phyloP scores from a whole-genome alignment of 2,888 invertebrate genomes.

The Drosophila diplacantha region DNA sequence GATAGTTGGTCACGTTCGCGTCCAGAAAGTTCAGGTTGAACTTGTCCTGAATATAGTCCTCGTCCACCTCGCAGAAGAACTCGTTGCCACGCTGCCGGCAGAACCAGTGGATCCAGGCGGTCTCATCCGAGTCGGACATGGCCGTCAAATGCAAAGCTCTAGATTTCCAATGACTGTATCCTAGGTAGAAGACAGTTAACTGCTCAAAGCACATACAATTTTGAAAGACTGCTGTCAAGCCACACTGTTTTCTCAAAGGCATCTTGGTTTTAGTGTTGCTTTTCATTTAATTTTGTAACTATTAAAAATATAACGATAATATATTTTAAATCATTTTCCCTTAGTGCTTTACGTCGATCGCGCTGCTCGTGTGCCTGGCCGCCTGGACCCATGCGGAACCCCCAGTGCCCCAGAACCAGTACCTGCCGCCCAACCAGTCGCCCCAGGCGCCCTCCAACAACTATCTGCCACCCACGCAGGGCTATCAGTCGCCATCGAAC shows the following conservation, averaged over 20 bases:
- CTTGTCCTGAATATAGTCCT: conserved; percentile 99
- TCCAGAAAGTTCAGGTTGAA: conserved; percentile 99
- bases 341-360: conserved; percentile 76
- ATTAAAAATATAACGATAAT: background rate
- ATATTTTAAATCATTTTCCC: background rate
- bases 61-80: conserved; percentile 99
- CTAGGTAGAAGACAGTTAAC: background rate
- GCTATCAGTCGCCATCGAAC: conserved; percentile 76
- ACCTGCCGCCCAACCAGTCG: conserved; percentile 78
- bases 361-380: conserved; percentile 73
- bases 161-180: background rate
- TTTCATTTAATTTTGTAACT: no score
- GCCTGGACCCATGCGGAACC: conserved; percentile 76
- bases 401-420: conserved; percentile 76
- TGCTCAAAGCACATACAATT: conserved; percentile 9
- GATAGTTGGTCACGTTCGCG: conserved; percentile 99
- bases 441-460: conserved; percentile 73
- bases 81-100: conserved; percentile 98
- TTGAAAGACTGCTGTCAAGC: conserved; percentile 1
- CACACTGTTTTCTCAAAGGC: background rate
- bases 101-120: conserved; percentile 99
- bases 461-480: conserved; percentile 78
- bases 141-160: conserved; percentile 75
- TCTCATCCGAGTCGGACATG: conserved; percentile 99
- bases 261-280: background rate